phyloP scores from a whole-genome alignment of 2,888 invertebrate species.

The Galerucella pusilla region DNA sequence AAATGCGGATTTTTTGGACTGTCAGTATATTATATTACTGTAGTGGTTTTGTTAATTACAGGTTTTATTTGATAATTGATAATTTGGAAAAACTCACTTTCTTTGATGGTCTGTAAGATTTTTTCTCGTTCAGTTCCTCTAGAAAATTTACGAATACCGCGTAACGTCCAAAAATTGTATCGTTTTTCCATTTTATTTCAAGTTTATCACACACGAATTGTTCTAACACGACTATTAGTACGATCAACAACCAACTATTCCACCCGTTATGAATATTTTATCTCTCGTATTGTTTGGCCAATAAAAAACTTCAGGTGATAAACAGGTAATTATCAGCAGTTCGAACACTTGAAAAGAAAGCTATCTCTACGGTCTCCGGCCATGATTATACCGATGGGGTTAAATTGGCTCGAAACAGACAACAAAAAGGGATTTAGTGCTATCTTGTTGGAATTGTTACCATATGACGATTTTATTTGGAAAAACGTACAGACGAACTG shows the following conservation, averaged over 20 bases:
- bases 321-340: constrained; percentile 10
- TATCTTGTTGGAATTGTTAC: background rate
- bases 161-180: background rate
- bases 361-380: background rate
- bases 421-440: constrained; percentile 1
- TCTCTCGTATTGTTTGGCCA: constrained; percentile 15
- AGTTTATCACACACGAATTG: background rate
- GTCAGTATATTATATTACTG: no score
- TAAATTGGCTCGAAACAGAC: constrained; percentile 8
- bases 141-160: background rate
- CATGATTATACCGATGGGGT: background rate
- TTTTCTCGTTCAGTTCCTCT: background rate
- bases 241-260: background rate
- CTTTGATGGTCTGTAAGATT: constrained; percentile 11
- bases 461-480: constrained; percentile 2
- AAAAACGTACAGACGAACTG: background rate
- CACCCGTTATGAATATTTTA: background rate
- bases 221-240: background rate
- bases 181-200: background rate
- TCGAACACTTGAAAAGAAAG: constrained; percentile 8
- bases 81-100: background rate
- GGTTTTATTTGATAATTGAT: background rate
- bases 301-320: constrained; percentile 18
- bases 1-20: no score
- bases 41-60: no score